These are phyloP conservation scores for Disparrhopalites patrizii DNA, from an alignment of 2,888 invertebrate species.

Conservation along the genomic window DNA sequence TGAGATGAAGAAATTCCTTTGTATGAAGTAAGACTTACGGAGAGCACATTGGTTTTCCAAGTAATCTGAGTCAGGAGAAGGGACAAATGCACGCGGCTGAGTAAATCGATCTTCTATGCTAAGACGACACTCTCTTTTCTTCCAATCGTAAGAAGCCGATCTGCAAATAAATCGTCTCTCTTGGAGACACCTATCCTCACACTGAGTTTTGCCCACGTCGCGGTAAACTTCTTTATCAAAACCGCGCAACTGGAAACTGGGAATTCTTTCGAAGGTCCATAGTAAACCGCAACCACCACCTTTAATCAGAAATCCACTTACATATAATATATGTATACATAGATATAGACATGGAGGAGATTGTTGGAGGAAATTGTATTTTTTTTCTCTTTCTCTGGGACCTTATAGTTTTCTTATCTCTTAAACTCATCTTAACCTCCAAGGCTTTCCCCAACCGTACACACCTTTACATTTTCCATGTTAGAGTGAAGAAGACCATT, in stretches of 20 bases:
- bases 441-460: too few relatives aligned
- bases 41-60: conserved; percentile 57
- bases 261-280: conserved; percentile 56
- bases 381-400: too few relatives aligned
- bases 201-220: conserved; percentile 52
- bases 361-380: too few relatives aligned
- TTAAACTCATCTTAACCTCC: too few relatives aligned
- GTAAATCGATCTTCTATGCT: conserved; percentile 56
- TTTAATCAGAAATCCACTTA: conserved; percentile 34
- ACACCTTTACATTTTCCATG: too few relatives aligned
- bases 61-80: conserved; percentile 55
- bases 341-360: too few relatives aligned
- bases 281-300: conserved; percentile 52
- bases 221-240: conserved; percentile 50
- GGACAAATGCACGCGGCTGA: conserved; percentile 54
- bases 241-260: conserved; percentile 54
- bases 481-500: too few relatives aligned
- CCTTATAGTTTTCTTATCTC: too few relatives aligned
- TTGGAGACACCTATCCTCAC: conserved; percentile 55
- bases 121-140: conserved; percentile 53
- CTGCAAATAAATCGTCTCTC: conserved; percentile 55
- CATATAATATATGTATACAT: too few relatives aligned
- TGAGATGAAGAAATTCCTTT: background rate
- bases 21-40: conserved; percentile 49
- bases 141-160: conserved; percentile 56